A percentile compares a stretch with the other conserved stretches of the same genome.
These are phyloP conservation scores for Conomelus anceps DNA, from an alignment of 2,888 invertebrate species.

Conservation along the genomic window DNA sequence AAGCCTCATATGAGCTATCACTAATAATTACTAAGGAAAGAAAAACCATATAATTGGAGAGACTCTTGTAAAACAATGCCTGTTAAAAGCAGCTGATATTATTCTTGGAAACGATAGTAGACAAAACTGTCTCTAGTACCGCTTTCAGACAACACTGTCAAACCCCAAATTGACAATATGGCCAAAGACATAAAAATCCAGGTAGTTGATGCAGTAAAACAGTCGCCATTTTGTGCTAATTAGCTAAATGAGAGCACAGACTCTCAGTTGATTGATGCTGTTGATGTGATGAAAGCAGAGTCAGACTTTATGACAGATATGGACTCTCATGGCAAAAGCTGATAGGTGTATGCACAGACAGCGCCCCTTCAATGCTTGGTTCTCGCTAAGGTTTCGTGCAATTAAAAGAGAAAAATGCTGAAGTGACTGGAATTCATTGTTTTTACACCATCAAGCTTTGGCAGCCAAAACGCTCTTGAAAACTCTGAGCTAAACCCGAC, in stretches of 20 bases:
- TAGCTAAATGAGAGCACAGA: conserved; percentile 3
- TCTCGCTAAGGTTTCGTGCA: conserved; percentile 21
- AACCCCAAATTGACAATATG: neutral
- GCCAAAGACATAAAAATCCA: conserved; percentile 4
- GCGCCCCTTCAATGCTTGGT: conserved; percentile 24
- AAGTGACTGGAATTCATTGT: conserved; percentile 20
- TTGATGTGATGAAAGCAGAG: conserved; percentile 21
- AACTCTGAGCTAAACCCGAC: too few species aligned
- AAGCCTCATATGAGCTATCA: conserved; percentile 7
- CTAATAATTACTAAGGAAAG: conserved; percentile 1
- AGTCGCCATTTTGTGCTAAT: conserved; percentile 1
- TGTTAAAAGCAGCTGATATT: conserved; percentile 5
- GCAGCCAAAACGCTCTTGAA: conserved; percentile 24
- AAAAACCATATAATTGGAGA: conserved; percentile 10
- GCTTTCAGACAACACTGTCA: conserved; percentile 9
- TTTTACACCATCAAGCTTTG: conserved; percentile 22
- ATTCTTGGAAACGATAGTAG: neutral
- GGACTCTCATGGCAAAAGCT: conserved; percentile 15
- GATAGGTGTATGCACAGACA: conserved; percentile 23
- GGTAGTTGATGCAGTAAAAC: conserved; percentile 1
- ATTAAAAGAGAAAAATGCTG: conserved; percentile 22
- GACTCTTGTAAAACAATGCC: conserved; percentile 6
- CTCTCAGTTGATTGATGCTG: conserved; percentile 11
- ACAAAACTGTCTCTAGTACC: neutral
- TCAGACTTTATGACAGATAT: conserved; percentile 19